Base-by-base conservation (phyloP, 2,113 vertebrate genomes). In the Scatophagus argus region DNA sequence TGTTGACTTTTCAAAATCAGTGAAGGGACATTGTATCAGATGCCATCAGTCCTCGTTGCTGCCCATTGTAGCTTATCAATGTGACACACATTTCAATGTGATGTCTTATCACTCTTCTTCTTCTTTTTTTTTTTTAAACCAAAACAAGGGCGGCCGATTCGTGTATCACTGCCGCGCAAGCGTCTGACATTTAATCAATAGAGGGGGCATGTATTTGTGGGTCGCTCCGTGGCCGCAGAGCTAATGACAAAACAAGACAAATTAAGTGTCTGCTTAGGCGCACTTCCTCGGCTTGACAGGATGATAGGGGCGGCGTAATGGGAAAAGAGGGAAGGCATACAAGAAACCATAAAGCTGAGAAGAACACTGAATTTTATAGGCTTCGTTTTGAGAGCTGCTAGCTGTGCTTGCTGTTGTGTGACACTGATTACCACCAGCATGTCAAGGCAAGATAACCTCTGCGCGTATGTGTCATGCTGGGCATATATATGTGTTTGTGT, bases 181-280 rank as follows among this genome's bases (percentile, higher is more conserved):
- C 2, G 17, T 44, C 67, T 71, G 87, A 90, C 87, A 64, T 58
- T 41, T 84, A 91, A 93, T 94, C 91, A 29, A 95, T 94, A 82
- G 29, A 23, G 58, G 27, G 70, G 84, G 43, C 88, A 61, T 78
- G 88, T 87, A 75, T 81, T 63, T 75, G 74, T 36, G 77, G 81
- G 89, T 87, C 72, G 84, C 68, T 73, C 80, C 19, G 29, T 77
- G 79, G 83, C 85, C 76, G 51, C 61, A 47, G 86, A 43, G 71
- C 90, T 92, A 94, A 94, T 90, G 91, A 93, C 84, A 85, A 88
- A 87, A 86, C 82, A 88, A 93, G 92, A 94, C 85, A 91, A 93
- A 95, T 94, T 78, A 94, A 93, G 88, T 86, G 84, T 88, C 90
- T 79, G 79, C 75, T 87, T 86, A 88, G 70, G 66, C 62, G 61